Evolutionary conservation across 1,140 invertebrate species (phyloP), one percentile per base, ranked within the genome.

Genomic region (Hypsibius dujardini): DNA sequence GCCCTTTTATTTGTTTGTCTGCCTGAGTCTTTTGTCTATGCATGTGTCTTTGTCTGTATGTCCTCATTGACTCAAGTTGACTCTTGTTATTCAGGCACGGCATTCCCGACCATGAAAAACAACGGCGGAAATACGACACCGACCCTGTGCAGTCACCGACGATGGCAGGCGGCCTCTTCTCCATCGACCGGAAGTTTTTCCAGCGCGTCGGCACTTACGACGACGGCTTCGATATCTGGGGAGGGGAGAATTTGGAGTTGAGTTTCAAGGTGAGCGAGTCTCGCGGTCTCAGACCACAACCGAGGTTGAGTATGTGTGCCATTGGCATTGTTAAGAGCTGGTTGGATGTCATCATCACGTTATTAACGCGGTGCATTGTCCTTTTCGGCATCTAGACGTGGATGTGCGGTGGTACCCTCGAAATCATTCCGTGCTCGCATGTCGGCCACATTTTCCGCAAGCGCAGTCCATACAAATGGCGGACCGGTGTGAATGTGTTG

Each of bases 211-310:
- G 95, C 56, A 94, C n/a, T n/a, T n/a, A n/a, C n/a, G n/a, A n/a
- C n/a, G n/a, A n/a, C n/a, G n/a, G n/a, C n/a, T n/a, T n/a, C n/a
- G 95, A 98, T 79, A 98, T 98, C 74, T 98, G 95, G 95, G 95
- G 95, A 72, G 95, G 84, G 40, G 95, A 98, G 79, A 93, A 98
- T 82, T 81, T 98, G 72, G 95, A 98, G 81, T 80, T 98, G 2
- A 97, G 93, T 1, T 98, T 98, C 79, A 96, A 97, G 88, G 92
- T 89, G n/a, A n/a, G n/a, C n/a, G n/a, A n/a, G n/a, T n/a, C n/a
- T n/a, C n/a, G n/a, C n/a, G n/a, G n/a, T n/a, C n/a, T n/a, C n/a
- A n/a, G n/a, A n/a, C n/a, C n/a, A n/a, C n/a, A n/a, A n/a, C n/a
- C n/a, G n/a, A n/a, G n/a, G n/a, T n/a, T n/a, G n/a, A n/a, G n/a